Evolutionary conservation across 2,113 vertebrate genomes (phyloP).

Genomic region (Ursus arctos): DNA sequence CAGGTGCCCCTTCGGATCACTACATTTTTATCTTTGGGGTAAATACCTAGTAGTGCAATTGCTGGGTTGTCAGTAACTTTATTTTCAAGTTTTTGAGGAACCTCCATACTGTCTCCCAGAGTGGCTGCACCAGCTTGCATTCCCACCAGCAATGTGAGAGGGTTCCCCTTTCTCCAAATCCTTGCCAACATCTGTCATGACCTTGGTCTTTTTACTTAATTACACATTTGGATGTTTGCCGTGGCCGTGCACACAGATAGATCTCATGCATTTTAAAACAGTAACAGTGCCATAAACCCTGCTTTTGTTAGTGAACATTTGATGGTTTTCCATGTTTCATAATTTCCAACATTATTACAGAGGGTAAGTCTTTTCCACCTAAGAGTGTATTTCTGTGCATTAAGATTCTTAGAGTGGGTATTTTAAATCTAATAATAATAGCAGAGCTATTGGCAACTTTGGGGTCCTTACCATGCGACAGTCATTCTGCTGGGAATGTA

Average conservation of each 20-base stretch:
- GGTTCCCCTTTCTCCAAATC: not conserved
- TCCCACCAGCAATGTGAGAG: not conserved
- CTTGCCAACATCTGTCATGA: not conserved
- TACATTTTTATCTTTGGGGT: no score
- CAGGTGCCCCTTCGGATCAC: no score
- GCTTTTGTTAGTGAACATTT: not conserved
- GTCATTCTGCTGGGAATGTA: not conserved
- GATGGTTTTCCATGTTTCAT: not conserved
- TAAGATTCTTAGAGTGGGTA: not conserved
- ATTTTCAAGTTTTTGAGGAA: not conserved
- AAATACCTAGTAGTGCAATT: not conserved
- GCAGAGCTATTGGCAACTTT: not conserved
- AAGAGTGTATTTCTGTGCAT: not conserved
- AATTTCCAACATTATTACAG: not conserved
- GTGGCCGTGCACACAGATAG: not conserved
- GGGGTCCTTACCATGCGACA: rapidly evolving
- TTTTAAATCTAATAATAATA: not conserved
- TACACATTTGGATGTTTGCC: not conserved
- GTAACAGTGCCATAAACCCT: not conserved
- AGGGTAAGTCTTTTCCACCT: not conserved
- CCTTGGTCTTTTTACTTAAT: not conserved
- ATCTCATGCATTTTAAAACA: not conserved
- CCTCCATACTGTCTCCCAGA: not conserved
- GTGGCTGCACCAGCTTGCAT: not conserved
- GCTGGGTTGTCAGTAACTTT: not conserved